Evolutionary conservation across 2,113 vertebrate genomes (phyloP), one percentile per base, ranked within the genome.

Genomic region (Mobula birostris): DNA sequence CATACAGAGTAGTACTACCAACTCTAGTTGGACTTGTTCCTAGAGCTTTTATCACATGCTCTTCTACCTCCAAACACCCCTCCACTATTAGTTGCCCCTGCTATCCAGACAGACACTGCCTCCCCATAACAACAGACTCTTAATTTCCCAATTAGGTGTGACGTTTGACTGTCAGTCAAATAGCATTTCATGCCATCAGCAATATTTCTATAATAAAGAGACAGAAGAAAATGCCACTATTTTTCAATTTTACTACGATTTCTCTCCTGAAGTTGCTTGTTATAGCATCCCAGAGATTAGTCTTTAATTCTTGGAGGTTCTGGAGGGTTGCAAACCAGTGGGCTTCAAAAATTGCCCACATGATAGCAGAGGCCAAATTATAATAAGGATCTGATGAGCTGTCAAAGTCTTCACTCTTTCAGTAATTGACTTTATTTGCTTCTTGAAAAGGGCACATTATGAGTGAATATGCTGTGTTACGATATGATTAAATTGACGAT

Each of bases 401-500:
- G 91, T 74, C 36, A 40, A 56, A 29, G 21, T 93, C 68, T 93
- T 74, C 70, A 40, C 70, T 93, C 72, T 74, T 11, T 11, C 91
- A 93, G 91, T 93, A 93, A 93, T 93, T 72, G 91, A 93, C 91
- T 74, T 74, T 93, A 48, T 74, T 40, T 14, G 36, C 68, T 48
- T 21, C n/a, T 93, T 93, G 91, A 56, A 74, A 93, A 93, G 91
- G 70, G 32, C 91, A 93, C 91, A 93, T 56, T 76, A 66, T 72
- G 68, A 56, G 68, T 74, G 91, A 93, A 93, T 93, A 93, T 93
- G 91, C 70, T 48, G 21, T 27, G 21, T 74, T 74, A 9, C 68
- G 40, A 93, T 72, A 48, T 93, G 36, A 93, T 76, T 93, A 93
- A 93, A 74, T 56, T 70, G 91, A 74, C 40, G 11, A 76, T 93